Evolutionary conservation across 30 jellyfish, hydroid and myxozoan genomes (phyloP).

Genomic region (Chironex yamaguchii): DNA sequence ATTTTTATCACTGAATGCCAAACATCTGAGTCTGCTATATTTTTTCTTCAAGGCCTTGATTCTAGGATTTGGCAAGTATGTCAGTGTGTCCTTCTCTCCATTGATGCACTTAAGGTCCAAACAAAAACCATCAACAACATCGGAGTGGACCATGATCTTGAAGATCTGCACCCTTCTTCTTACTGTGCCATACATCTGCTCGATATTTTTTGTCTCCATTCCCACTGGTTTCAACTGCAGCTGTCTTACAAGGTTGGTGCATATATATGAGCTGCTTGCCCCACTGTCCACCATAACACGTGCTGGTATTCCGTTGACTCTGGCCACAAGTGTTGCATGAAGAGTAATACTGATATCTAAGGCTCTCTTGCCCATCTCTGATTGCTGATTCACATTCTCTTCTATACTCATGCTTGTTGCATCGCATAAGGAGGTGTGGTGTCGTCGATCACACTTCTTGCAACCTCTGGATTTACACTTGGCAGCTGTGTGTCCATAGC

Average conservation of each 20-base stretch:
- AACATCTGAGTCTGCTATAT: slow-evolving; percentile 18
- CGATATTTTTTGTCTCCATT: neutral
- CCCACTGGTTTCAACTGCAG: slow-evolving; percentile 3
- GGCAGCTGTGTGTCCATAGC: slow-evolving; percentile 8
- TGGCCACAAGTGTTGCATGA: slow-evolving; percentile 20
- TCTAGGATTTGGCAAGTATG: slow-evolving; percentile 53
- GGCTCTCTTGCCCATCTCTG: slow-evolving; percentile 9
- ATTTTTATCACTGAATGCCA: slow-evolving; percentile 43
- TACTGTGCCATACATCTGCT: slow-evolving; percentile 32
- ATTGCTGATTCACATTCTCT: neutral
- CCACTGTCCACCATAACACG: slow-evolving; percentile 24
- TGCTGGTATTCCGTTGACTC: neutral
- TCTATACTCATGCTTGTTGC: neutral
- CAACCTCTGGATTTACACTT: slow-evolving; percentile 20
- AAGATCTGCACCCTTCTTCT: neutral
- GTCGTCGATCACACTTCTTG: neutral
- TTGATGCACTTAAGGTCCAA: slow-evolving; percentile 24
- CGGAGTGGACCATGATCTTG: neutral
- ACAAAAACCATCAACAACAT: slow-evolving; percentile 11
- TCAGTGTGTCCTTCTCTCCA: slow-evolving; percentile 40
- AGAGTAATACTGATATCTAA: slow-evolving; percentile 5
- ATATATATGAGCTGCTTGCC: slow-evolving; percentile 17
- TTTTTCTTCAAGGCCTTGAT: slow-evolving; percentile 40
- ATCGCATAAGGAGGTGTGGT: slow-evolving; percentile 7
- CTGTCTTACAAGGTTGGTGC: slow-evolving; percentile 11